Conservation (phyloP, 2,888 invertebrate genomes). For the Ypsolopha sequella region DNA sequence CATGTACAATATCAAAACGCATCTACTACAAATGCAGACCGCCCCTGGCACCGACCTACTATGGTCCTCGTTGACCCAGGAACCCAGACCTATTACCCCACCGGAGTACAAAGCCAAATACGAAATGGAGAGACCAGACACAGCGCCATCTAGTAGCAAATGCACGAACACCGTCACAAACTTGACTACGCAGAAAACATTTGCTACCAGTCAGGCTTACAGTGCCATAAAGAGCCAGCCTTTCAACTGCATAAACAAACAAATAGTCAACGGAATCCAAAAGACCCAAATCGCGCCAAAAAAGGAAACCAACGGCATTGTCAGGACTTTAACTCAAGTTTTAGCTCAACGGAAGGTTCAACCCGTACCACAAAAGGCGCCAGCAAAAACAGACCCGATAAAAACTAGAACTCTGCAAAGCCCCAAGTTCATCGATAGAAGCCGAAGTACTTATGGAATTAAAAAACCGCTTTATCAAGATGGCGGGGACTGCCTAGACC, state of each 20-base stretch:
- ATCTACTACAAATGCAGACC: conserved; percentile 35
- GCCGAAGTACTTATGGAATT: conserved; percentile 12
- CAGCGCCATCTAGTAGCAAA: conserved; percentile 13
- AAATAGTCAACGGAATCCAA: neutral
- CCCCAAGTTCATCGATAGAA: neutral
- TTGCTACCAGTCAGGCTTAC: neutral
- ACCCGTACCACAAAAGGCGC: neutral
- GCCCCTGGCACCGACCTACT: conserved; percentile 35
- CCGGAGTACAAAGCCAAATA: conserved; percentile 31
- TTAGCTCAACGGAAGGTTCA: neutral
- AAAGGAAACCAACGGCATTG: conserved; percentile 3
- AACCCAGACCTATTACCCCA: conserved; percentile 32
- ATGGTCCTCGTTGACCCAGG: conserved; percentile 35
- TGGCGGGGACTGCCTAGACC: conserved; percentile 39
- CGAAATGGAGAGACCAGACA: conserved; percentile 13
- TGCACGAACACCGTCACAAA: conserved; percentile 12
- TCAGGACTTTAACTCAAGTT: conserved; percentile 2
- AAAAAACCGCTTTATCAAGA: conserved; percentile 31
- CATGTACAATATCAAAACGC: conserved; percentile 72
- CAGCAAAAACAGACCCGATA: neutral
- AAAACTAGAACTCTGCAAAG: neutral
- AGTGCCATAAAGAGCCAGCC: too few species aligned
- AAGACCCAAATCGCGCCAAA: neutral
- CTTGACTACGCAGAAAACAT: conserved; percentile 11
- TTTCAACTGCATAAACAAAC: neutral